Percentiles rank a stretch among this genome's conserved stretches.
Evolutionary conservation across 2,797 vertebrate genomes (phyloP).

Genomic region (Apogon hyalosoma): DNA sequence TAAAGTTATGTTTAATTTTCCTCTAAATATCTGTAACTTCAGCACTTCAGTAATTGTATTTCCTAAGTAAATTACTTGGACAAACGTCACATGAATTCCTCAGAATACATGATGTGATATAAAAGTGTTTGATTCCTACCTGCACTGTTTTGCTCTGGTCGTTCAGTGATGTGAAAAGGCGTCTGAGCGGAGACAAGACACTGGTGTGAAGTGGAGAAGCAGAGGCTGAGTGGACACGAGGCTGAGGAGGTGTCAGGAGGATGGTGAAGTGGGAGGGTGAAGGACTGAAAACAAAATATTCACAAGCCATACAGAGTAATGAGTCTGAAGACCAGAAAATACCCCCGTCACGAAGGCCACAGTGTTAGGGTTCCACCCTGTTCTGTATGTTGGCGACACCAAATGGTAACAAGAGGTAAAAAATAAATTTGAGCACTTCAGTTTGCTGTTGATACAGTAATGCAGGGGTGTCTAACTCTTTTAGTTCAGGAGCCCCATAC

Average conservation of each 20-base stretch:
- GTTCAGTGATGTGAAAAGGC: constrained; percentile 15
- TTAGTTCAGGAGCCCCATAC: no score
- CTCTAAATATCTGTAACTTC: no score
- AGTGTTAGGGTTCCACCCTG: background rate
- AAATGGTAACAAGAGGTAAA: background rate
- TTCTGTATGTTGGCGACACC: background rate
- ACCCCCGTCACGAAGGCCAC: background rate
- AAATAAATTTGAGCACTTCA: background rate
- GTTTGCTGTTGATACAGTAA: no score
- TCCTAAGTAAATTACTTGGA: no score
- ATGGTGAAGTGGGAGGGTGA: constrained; percentile 14
- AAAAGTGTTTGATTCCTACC: constrained; percentile 47
- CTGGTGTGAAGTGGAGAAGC: constrained; percentile 39
- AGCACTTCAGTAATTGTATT: no score
- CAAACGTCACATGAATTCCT: no score
- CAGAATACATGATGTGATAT: background rate
- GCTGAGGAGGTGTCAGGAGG: constrained; percentile 65
- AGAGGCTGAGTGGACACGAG: constrained; percentile 41
- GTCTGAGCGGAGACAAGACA: constrained; percentile 42
- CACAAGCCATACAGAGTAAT: no score
- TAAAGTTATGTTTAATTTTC: no score
- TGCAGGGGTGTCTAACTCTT: no score
- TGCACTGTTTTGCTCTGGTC: constrained; percentile 11
- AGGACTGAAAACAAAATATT: background rate
- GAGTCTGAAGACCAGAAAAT: background rate